Percentiles rank a stretch among this genome's conserved stretches.
These are phyloP conservation scores for Dorcus parallelipipedus DNA, from an alignment of 2,888 invertebrate species.

Conservation along the genomic window DNA sequence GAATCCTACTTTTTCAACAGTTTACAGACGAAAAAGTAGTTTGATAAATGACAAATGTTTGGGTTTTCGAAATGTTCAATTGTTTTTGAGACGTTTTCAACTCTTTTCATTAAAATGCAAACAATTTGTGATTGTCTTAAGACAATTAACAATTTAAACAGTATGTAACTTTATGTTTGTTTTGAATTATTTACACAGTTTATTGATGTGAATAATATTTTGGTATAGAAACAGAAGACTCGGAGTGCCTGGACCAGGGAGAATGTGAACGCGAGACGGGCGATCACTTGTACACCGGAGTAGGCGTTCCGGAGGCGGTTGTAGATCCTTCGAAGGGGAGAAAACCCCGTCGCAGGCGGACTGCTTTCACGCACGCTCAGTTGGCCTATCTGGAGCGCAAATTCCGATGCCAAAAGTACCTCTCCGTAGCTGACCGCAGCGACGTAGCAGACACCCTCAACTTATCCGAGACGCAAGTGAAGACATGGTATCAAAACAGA, in stretches of 20 bases:
- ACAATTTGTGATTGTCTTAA: too few species aligned
- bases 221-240: slow-evolving; percentile 14
- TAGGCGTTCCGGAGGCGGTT: slow-evolving; percentile 21
- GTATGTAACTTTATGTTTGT: too few species aligned
- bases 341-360: slow-evolving; percentile 79
- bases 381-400: slow-evolving; percentile 87
- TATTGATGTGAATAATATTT: neutral
- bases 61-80: too few species aligned
- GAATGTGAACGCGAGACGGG: slow-evolving; percentile 43
- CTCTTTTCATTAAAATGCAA: too few species aligned
- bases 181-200: too few species aligned
- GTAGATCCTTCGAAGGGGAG: slow-evolving; percentile 54
- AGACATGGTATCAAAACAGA: slow-evolving; percentile 93
- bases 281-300: slow-evolving; percentile 25
- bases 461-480: slow-evolving; percentile 90
- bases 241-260: slow-evolving; percentile 47
- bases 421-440: slow-evolving; percentile 89
- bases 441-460: slow-evolving; percentile 89
- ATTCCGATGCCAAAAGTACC: slow-evolving; percentile 90
- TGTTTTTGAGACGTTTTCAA: too few species aligned
- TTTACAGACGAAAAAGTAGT: too few species aligned
- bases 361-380: slow-evolving; percentile 93
- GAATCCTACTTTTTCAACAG: too few species aligned
- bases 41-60: too few species aligned
- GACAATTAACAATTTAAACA: too few species aligned